phyloP scores from a whole-genome alignment of 1,140 invertebrate species.

The Drosophila athabasca region DNA sequence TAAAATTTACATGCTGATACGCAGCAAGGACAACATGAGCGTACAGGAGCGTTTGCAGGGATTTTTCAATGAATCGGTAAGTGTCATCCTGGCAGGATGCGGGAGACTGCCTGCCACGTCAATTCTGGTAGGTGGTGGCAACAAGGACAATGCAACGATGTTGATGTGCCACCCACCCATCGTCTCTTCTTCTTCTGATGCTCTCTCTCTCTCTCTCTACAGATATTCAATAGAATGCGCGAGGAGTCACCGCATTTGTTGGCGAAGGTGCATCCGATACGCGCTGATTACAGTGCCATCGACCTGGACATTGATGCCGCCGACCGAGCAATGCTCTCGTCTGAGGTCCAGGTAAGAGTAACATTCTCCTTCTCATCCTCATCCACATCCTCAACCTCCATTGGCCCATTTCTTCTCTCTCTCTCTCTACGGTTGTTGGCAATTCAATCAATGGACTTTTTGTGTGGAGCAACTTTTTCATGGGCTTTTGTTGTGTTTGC shows the following conservation, averaged over 20 bases:
- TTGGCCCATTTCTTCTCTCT: background rate
- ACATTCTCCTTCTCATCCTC: slow-evolving; percentile 11
- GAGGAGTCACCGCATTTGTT: slow-evolving; percentile 86
- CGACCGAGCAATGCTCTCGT: slow-evolving; percentile 75
- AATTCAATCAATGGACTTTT: slow-evolving; percentile 80
- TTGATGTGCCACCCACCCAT: slow-evolving; percentile 3
- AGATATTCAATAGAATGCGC: slow-evolving; percentile 90
- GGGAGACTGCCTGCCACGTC: slow-evolving; percentile 25
- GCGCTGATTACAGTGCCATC: slow-evolving; percentile 92
- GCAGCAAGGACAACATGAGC: slow-evolving; percentile 90
- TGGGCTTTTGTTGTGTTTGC: slow-evolving; percentile 53
- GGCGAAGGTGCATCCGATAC: slow-evolving; percentile 90
- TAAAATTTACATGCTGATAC: slow-evolving; percentile 91
- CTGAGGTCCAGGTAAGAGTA: slow-evolving; percentile 81
- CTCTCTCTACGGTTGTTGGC: slow-evolving; percentile 36
- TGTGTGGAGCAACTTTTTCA: slow-evolving; percentile 43
- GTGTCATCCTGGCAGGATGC: slow-evolving; percentile 52
- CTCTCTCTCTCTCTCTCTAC: too few relatives aligned
- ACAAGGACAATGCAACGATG: slow-evolving; percentile 43
- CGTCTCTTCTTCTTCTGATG: slow-evolving; percentile 2
- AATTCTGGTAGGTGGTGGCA: background rate
- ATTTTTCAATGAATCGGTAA: slow-evolving; percentile 87
- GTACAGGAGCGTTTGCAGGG: slow-evolving; percentile 87
- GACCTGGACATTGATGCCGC: slow-evolving; percentile 88
- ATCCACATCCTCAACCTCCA: background rate